Conservation (phyloP, 1,140 invertebrate species). For the Wasmannia auropunctata region DNA sequence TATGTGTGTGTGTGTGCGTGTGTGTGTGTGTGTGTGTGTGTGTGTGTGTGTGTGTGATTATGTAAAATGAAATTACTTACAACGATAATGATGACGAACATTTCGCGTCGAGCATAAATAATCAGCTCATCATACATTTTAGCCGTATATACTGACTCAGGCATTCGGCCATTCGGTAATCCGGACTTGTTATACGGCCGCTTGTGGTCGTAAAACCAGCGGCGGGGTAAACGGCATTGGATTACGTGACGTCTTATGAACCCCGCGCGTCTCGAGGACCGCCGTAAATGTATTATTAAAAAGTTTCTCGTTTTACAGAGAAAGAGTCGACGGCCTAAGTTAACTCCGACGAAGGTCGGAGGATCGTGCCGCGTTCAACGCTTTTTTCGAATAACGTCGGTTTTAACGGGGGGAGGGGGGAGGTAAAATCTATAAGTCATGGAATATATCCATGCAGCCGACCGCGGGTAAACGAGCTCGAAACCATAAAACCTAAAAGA, state of each 20-base stretch:
- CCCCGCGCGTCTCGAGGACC: slow-evolving; percentile 56
- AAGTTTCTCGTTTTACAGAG: slow-evolving; percentile 57
- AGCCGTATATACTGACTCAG: slow-evolving; percentile 36
- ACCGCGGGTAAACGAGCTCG: slow-evolving; percentile 24
- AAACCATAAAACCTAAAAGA: slow-evolving; percentile 47
- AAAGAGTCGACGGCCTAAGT: slow-evolving; percentile 15
- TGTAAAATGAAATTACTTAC: not conserved
- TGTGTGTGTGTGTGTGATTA: too few relatives aligned
- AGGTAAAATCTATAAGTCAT: slow-evolving; percentile 67
- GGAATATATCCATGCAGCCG: slow-evolving; percentile 29
- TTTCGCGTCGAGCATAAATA: not conserved
- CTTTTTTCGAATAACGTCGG: not conserved
- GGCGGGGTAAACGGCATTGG: slow-evolving; percentile 72
- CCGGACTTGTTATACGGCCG: slow-evolving; percentile 75
- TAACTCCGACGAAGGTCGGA: slow-evolving; percentile 21
- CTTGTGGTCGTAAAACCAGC: slow-evolving; percentile 75
- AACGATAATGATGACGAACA: not conserved
- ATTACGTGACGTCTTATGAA: slow-evolving; percentile 78
- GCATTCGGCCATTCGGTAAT: slow-evolving; percentile 75
- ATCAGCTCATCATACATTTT: slow-evolving; percentile 43
- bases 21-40: too few relatives aligned
- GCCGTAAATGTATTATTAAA: slow-evolving; percentile 76
- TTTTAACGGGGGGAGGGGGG: too few relatives aligned
- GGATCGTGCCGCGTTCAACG: not conserved
- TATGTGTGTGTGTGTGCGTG: too few relatives aligned